These are phyloP conservation scores for Scaptomyza flava DNA, from an alignment of 2,888 invertebrate genomes.

Conservation along the genomic window DNA sequence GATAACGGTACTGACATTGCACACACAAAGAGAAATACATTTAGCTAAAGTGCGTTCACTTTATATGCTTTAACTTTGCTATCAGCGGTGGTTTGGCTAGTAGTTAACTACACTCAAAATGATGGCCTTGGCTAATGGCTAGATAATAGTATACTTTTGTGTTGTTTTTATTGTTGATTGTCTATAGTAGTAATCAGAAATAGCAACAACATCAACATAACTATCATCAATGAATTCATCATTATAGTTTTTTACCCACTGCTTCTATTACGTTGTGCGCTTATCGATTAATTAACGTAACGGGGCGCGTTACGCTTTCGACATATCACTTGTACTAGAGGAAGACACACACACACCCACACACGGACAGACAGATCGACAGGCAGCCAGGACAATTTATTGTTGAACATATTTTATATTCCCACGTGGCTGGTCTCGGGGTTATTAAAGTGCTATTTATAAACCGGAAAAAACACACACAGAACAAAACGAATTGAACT, in stretches of 20 bases:
- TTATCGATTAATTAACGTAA: slow-evolving; percentile 79
- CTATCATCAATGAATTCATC: slow-evolving; percentile 38
- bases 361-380: slow-evolving; percentile 13
- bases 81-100: slow-evolving; percentile 11
- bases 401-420: slow-evolving; percentile 64
- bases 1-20: slow-evolving; percentile 61
- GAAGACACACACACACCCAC: background rate
- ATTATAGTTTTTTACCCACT: slow-evolving; percentile 37
- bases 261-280: slow-evolving; percentile 9
- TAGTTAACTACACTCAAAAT: slow-evolving; percentile 38
- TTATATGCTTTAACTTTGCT: slow-evolving; percentile 1
- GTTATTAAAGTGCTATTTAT: slow-evolving; percentile 77
- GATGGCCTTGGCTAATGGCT: slow-evolving; percentile 64
- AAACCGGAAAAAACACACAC: slow-evolving; percentile 30
- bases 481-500: slow-evolving; percentile 25
- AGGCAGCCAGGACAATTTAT: slow-evolving; percentile 40
- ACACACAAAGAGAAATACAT: slow-evolving; percentile 21
- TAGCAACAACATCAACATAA: slow-evolving; percentile 44
- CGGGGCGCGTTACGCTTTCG: slow-evolving; percentile 69
- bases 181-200: slow-evolving; percentile 43
- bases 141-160: slow-evolving; percentile 45
- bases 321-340: slow-evolving; percentile 57
- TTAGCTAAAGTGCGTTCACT: slow-evolving; percentile 37
- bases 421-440: slow-evolving; percentile 75
- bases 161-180: slow-evolving; percentile 34